Evolutionary conservation across 2,113 vertebrate species (phyloP).

Genomic region (Pyrgilauda ruficollis): DNA sequence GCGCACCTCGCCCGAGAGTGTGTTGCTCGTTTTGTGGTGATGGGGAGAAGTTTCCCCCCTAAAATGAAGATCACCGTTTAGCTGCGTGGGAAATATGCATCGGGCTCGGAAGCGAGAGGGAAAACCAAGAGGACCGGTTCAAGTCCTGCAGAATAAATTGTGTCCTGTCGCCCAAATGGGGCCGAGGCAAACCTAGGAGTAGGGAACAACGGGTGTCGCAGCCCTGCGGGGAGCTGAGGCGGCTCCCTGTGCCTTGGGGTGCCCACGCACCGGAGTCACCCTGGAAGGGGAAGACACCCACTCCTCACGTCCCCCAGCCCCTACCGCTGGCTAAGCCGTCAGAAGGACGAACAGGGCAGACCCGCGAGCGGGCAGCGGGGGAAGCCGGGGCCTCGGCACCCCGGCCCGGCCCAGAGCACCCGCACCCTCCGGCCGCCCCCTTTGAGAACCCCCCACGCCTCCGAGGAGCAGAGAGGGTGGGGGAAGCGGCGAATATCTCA

Average conservation of each 20-base stretch:
- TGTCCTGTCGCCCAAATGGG: background rate
- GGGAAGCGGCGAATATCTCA: constrained; percentile 79
- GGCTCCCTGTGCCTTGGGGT: background rate
- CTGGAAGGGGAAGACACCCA: background rate
- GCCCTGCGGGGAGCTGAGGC: background rate
- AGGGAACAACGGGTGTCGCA: rapidly evolving
- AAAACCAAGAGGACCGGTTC: background rate
- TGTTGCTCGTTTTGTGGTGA: background rate
- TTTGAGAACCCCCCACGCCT: background rate
- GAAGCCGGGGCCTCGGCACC: background rate
- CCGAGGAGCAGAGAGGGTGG: background rate
- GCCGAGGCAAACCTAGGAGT: background rate
- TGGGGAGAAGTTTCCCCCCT: background rate
- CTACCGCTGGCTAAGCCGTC: background rate
- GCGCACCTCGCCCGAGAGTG: no score
- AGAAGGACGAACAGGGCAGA: background rate
- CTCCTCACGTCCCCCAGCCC: background rate
- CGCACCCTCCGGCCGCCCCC: background rate
- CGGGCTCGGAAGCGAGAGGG: background rate
- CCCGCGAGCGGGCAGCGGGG: background rate
- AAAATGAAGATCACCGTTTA: background rate
- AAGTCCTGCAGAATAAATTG: background rate
- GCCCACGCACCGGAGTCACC: background rate
- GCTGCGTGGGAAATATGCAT: background rate
- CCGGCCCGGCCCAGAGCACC: background rate